Base-by-base conservation (phyloP, 2,888 invertebrate genomes). In the Nephrocerus scutellatus region DNA sequence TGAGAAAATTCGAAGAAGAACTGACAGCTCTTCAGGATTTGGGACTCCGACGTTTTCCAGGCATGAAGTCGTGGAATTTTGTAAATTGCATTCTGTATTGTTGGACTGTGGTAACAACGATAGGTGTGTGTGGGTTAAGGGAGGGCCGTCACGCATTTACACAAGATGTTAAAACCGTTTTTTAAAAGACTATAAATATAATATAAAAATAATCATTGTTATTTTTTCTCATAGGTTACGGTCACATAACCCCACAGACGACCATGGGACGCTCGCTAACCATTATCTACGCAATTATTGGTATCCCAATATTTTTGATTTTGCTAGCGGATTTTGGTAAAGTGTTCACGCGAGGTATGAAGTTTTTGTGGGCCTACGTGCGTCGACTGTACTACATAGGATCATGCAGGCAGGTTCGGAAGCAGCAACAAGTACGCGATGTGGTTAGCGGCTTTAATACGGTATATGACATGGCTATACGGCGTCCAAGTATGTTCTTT, bases 251-350 rank as follows among this genome's bases (percentile, higher is more conserved):
- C 31, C 96, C 97, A 1, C 84, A 83, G 52, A 97, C 97, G 9
- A 77, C 72, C 6, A 78, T 82, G 9, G 97, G 96, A 7, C 77
- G 85, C 46, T 79, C 84, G 2, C 75, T 92, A 31, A 93, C 95
- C 2, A 92, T 98, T 48, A 72, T 89, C 18, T 98, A 98, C 65
- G 90, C 97, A 19, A 80, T 90, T 45, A 79, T 97, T 47, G 97
- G 97, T 9, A 96, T 97, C 55, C 97, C 97, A 0, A 74, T 97
- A 55, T 93, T 97, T 68, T 74, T 97, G 51, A 88, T 97, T 39
- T 82, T 95, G 12, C 68, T 98, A 49, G 91, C 93, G 24, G 93
- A 95, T 71, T 86, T 96, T 61, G 96, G 96, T 49, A 93, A 91
- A 72, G 74, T 90, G 8, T 86, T 97, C 61, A 95, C 93, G 1